Base-by-base conservation (phyloP, 2,888 invertebrate species). In the Drosophila tripunctata region DNA sequence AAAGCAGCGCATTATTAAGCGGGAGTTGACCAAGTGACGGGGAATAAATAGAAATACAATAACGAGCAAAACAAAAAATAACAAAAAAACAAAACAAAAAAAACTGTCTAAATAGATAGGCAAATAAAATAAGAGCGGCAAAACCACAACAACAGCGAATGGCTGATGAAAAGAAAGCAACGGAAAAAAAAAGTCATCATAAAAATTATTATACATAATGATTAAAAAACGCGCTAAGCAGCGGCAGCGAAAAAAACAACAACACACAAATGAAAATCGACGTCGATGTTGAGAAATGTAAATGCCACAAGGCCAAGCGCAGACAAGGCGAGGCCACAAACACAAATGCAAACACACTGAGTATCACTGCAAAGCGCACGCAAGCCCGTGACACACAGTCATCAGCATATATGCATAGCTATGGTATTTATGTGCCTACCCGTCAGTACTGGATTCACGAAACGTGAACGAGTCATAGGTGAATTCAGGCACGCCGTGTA, bases 281-380 rank as follows among this genome's bases (percentile, higher is more conserved):
- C 75, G 52, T 60, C 67, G 67, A 75, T 75, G 76, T 79, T 85
- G 77, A 79, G 81, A 81, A 81, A 85, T 85, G 85, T 82, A 80
- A 85, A 87, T 77, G 83, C 84, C 79, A 82, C 87, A 87, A 85
- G 87, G 87, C 87, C 87, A 85, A 80, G 80, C 84, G 77, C 81
- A 81, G 81, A 79, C 81, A 82, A 84, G 82, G 84, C 87, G 87
- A 87, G 85, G 87, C 87, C 84, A 65, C 67, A 73, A 63, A 43
- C 43, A 54, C 40, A 58, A n/a, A 56, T 14, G 45, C 51, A 51
- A 33, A 33, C 27, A 54, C n/a, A 61, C 38, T 62, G 1, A 22
- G 5, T 24, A 17, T n/a, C 36, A 52, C 14, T 40, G 66, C 19
- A 38, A 43, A 67, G 43, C 50, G 52, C 84, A 84, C 77, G 82